Evolutionary conservation across 2,888 invertebrate species (phyloP), one percentile per base, ranked within the genome.

Genomic region (Parnassius orleans): DNA sequence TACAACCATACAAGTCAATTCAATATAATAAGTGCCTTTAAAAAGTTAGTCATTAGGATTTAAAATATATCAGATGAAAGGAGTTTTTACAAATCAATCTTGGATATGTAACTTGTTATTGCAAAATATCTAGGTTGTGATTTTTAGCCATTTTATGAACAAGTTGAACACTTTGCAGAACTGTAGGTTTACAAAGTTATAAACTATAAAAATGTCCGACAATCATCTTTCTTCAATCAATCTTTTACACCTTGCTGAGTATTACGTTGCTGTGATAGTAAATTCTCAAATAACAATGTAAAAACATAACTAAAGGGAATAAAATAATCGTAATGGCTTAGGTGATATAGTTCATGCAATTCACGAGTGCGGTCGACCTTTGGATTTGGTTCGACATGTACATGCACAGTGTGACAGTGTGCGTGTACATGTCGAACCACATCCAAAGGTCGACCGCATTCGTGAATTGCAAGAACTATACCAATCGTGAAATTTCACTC

Each of bases 11-110:
- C 80, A 79, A 84, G 74, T 90, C 90, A 88, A 87, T 87, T 90
- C 90, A 89, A 75, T 87, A 79, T 81, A 84, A 84, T 87, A 90
- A 90, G 91, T 91, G 91, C 90, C 91, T 90, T 91, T 75, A 71
- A 84, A 87, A 84, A 78, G 74, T 87, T 91, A 91, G 91, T 91
- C 91, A 90, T 89, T 91, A 91, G 90, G 77, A 72, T 81, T 86
- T 87, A 84, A 85, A 85, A 83, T 79, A 72, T 82, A 76, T 81
- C 76, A 76, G 73, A 75, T 68, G 69, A 70, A 74, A 75, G 14
- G 14, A 75, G 71, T 70, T 72, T 65, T 69, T 75, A 78, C 67
- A 69, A 75, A 78, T 77, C 69, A 69, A 76, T 73, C 72, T 72
- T 68, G 68, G 70, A 68, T 66, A 72, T 71, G 69, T 70, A 68